Evolutionary conservation across 2,113 vertebrate genomes (phyloP), one percentile per base, ranked within the genome.

Genomic region (Rattus rattus): DNA sequence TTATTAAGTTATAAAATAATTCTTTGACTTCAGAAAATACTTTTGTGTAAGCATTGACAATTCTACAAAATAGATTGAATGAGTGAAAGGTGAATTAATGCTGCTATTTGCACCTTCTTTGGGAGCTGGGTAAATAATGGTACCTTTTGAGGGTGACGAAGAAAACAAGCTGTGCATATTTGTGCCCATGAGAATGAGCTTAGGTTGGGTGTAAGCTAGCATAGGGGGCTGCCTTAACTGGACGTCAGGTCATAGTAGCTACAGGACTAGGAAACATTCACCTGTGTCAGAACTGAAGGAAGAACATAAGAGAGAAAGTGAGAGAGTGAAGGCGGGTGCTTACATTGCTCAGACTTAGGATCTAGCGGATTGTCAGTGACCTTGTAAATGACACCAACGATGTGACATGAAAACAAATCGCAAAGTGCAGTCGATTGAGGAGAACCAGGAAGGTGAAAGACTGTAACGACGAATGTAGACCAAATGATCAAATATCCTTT

Each of bases 81-180:
- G 89, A 83, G 7, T 39, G 86, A 94, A 95, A 84, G 39, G 12
- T 54, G 36, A 92, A 28, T 84, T 88, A 69, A 80, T n/a, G 17
- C 24, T 33, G 65, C 47, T 81, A 77, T 7, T 67, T 28, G 39
- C 12, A 22, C 36, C 67, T 72, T 94, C 49, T 80, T 91, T 92
- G 65, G 43, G n/a, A 92, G 56, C 13, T 2, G 59, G 65, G 24
- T 80, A 19, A 49, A 65, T 24, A 24, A 75, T 70, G 49, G 43
- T 30, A 13, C 13, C 8, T 54, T 47, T 56, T 7, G 7, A 69
- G 24, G 1, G 69, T 39, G 14, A 17, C 0, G 5, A 19, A 56
- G 43, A 91, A 85, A 83, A 28, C 72, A 52, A 49, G 33, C 80
- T 33, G 47, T 56, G 5, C 0, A 63, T 1, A 33, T 65, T 72